These are phyloP conservation scores for Trichosurus vulpecula DNA, from an alignment of 2,797 vertebrate species.

Conservation along the genomic window DNA sequence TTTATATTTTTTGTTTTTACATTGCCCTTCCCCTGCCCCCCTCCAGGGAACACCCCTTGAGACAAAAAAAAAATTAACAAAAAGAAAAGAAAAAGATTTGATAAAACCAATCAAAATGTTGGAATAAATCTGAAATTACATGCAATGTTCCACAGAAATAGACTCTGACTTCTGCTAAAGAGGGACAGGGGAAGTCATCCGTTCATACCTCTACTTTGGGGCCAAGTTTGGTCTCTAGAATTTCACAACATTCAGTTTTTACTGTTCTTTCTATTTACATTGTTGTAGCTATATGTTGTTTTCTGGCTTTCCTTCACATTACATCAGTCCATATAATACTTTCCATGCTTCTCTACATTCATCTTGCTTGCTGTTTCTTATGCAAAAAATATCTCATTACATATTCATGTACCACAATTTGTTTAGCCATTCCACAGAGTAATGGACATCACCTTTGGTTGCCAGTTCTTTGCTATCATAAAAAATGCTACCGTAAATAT, in stretches of 20 bases:
- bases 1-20: background rate
- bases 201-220: background rate
- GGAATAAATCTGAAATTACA: background rate
- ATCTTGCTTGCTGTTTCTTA: too few relatives aligned
- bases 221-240: background rate
- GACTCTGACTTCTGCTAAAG: background rate
- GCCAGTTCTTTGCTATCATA: background rate
- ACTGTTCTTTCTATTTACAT: background rate
- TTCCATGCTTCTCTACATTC: too few relatives aligned
- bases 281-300: background rate
- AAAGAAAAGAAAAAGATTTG: background rate
- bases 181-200: background rate
- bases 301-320: background rate
- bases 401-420: background rate
- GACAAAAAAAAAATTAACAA: background rate
- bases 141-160: background rate
- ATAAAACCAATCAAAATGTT: background rate
- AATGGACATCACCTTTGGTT: background rate
- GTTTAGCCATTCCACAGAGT: background rate
- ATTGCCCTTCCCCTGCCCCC: background rate
- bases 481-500: background rate
- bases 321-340: background rate
- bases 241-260: background rate
- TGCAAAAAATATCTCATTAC: background rate
- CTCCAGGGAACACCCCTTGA: background rate